phyloP scores from a whole-genome alignment of 1,140 invertebrate genomes.

The Meloidogyne floridensis region DNA sequence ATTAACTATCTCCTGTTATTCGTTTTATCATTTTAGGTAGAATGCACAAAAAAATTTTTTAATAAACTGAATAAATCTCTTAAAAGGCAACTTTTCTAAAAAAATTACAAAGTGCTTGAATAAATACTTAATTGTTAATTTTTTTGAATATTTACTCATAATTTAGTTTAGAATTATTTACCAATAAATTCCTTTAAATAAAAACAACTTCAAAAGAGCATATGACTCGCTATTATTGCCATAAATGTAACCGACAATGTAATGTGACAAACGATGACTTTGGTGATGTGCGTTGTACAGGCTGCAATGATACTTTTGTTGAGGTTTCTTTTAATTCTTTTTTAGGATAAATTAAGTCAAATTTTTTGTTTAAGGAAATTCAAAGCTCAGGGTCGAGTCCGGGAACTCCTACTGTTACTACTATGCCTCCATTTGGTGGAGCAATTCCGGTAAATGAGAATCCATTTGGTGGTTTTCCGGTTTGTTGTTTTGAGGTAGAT shows the following conservation, averaged over 20 bases:
- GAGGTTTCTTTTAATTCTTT: constrained; percentile 6
- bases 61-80: background rate
- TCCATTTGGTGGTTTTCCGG: background rate
- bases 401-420: background rate
- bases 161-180: no score
- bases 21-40: no score
- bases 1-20: no score
- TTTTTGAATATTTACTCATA: no score
- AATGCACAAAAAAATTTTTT: no score
- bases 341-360: background rate
- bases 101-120: constrained; percentile 4
- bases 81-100: background rate
- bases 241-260: background rate
- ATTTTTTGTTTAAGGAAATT: background rate
- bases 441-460: background rate
- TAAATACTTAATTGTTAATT: constrained; percentile 10
- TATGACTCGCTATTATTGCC: constrained; percentile 20
- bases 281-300: background rate
- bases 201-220: background rate
- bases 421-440: background rate
- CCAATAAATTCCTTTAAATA: no score
- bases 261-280: background rate
- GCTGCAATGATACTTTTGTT: background rate
- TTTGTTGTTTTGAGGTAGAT: background rate
- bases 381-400: background rate